Evolutionary conservation across 2,113 vertebrate species (phyloP).

Genomic region (Ranitomeya variabilis): DNA sequence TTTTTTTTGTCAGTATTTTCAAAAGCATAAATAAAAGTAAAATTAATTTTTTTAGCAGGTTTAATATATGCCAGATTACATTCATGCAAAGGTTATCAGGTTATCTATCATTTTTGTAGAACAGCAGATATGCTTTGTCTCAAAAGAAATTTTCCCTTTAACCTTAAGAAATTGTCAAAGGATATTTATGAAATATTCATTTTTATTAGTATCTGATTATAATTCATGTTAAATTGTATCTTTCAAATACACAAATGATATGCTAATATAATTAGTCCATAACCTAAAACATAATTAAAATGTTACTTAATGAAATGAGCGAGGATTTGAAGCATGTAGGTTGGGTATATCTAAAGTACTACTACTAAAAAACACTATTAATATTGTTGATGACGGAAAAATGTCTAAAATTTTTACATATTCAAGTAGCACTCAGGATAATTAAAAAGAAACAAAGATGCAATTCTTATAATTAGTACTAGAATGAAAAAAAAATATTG

Average conservation of each 20-base stretch:
- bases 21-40: conserved; percentile 39
- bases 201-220: conserved; percentile 45
- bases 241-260: not conserved
- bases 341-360: too few relatives aligned
- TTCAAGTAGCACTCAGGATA: too few relatives aligned
- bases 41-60: conserved; percentile 17
- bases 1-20: conserved; percentile 19
- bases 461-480: too few relatives aligned
- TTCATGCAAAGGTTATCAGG: conserved; percentile 51
- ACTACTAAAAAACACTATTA: too few relatives aligned
- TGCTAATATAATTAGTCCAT: conserved; percentile 32
- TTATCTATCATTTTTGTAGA: conserved; percentile 42
- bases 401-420: too few relatives aligned
- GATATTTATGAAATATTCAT: conserved; percentile 48
- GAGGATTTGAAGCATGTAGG: too few relatives aligned
- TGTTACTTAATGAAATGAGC: too few relatives aligned
- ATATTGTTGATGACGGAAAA: too few relatives aligned
- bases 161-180: conserved; percentile 52
- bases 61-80: conserved; percentile 49
- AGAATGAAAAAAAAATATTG: too few relatives aligned
- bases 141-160: conserved; percentile 46
- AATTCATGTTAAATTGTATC: conserved; percentile 18
- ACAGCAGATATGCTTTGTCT: conserved; percentile 35
- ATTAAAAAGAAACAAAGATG: too few relatives aligned
- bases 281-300: not conserved